Base-by-base conservation (phyloP, 2,888 invertebrate species). In the Candidula unifasciata region DNA sequence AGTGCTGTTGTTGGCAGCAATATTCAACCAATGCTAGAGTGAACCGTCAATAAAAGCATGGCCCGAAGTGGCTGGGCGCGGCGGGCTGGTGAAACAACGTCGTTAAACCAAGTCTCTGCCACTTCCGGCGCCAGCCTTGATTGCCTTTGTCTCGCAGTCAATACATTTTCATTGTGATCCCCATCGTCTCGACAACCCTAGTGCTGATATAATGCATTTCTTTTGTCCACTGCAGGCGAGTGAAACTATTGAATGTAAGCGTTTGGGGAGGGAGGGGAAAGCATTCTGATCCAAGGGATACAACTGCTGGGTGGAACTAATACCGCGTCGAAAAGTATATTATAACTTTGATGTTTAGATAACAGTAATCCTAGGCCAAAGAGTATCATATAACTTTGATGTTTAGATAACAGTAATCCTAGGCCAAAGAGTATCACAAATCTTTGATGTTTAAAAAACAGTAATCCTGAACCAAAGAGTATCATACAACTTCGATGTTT, bases 131-230 rank as follows among this genome's bases (percentile, higher is more conserved):
- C 74, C 30, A 33, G 82, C 74, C 74, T 73, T n/a, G 81, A 74
- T 74, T 73, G 82, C 82, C 57, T 73, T 82, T 82, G 82, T 82
- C 60, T 18, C 60, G 82, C 78, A 83, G 83, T 86, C 86, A 86
- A 86, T 86, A 86, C 81, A 86, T 86, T 86, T 73, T 84, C 79
- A 83, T 84, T 84, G 81, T 81, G 78, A 76, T 73, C 64, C 78
- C 52, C 16, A 81, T 54, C 44, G 69, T 35, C 80, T 81, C 81
- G 52, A 83, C 86, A 80, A 64, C 64, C 78, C 84, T 71, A 71
- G 83, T 77, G 83, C 83, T 76, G 68, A 30, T 81, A 73, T 86
- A 86, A 86, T 86, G 86, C 81, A 81, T 80, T 84, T 86, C 83
- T 82, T 80, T 84, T 86, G 86, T 86, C 81, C 64, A 33, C 24